Evolutionary conservation across 1,140 invertebrate genomes (phyloP), one percentile per base, ranked within the genome.

Genomic region (Ceratoteleas bidentatus): DNA sequence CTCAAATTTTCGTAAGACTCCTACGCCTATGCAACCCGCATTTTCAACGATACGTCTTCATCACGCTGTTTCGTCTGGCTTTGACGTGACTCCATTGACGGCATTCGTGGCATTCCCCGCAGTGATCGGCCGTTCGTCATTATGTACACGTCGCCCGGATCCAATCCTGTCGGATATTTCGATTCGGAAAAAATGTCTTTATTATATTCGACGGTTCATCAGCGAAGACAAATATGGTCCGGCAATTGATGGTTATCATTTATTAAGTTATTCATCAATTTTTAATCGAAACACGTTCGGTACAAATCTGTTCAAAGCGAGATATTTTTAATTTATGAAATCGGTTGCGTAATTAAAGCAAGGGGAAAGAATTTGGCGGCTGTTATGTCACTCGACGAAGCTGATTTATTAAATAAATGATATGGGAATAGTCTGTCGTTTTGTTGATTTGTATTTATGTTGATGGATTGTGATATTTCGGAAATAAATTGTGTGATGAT

Each of bases 101-200:
- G 52, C 54, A 13, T 61, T 61, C 72, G 66, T 62, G 64, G 52
- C 73, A 68, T 74, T 74, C 43, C 47, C 50, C 60, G 16, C 60
- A 16, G 47, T 75, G 50, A 83, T 83, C 62, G 65, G n/a, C 58
- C 60, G 61, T 78, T 66, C 65, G 70, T 78, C 75, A 78, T 77
- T 73, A 70, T 61, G 66, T 57, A 53, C 54, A 32, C 49, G 53
- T 57, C 15, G 36, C 40, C 7, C 50, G 38, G 15, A 16, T 52
- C 75, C 38, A 70, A 50, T 43, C 60, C 32, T 24, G 38, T 6
- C 10, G 10, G 53, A 65, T 38, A 36, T 60, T 64, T 65, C 66
- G 66, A 78, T 78, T 78, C 58, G 45, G 54, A 14, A 78, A 78
- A 70, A 78, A 78, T 70, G 65, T 70, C 75, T 70, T 78, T 65